These are phyloP conservation scores for Zophobas atratus DNA, from an alignment of 1,140 invertebrate genomes.

Conservation along the genomic window DNA sequence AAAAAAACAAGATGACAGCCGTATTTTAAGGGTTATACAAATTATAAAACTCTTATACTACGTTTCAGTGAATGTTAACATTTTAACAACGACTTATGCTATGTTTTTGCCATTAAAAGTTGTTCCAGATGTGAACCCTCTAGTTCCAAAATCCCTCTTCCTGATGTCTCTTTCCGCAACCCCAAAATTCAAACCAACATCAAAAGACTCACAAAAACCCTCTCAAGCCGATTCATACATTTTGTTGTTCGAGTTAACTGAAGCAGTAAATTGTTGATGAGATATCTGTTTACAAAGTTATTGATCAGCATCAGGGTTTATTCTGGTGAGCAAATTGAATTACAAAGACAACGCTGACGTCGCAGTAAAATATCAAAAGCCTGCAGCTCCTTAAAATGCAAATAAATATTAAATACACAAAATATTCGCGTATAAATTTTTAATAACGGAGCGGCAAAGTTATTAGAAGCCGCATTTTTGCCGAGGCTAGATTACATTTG, in stretches of 20 bases:
- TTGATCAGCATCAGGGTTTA: not conserved
- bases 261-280: constrained; percentile 31
- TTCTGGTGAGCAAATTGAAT: constrained; percentile 17
- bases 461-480: constrained; percentile 22
- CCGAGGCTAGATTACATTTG: constrained; percentile 12
- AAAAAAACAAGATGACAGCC: too few relatives aligned
- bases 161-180: too few relatives aligned
- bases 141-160: too few relatives aligned
- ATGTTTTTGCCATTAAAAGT: too few relatives aligned
- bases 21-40: too few relatives aligned
- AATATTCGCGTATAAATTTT: constrained; percentile 32
- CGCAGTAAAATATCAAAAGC: constrained; percentile 1
- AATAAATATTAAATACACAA: constrained; percentile 32
- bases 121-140: too few relatives aligned
- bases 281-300: not conserved
- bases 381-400: constrained; percentile 1
- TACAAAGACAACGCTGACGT: constrained; percentile 19
- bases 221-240: too few relatives aligned
- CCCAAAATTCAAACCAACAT: too few relatives aligned
- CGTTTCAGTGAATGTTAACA: too few relatives aligned
- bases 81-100: too few relatives aligned
- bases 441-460: constrained; percentile 29
- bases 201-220: too few relatives aligned
- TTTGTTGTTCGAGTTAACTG: not conserved
- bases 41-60: too few relatives aligned